Evolutionary conservation across 2,888 invertebrate genomes (phyloP).

Genomic region (Catocala fraxini): DNA sequence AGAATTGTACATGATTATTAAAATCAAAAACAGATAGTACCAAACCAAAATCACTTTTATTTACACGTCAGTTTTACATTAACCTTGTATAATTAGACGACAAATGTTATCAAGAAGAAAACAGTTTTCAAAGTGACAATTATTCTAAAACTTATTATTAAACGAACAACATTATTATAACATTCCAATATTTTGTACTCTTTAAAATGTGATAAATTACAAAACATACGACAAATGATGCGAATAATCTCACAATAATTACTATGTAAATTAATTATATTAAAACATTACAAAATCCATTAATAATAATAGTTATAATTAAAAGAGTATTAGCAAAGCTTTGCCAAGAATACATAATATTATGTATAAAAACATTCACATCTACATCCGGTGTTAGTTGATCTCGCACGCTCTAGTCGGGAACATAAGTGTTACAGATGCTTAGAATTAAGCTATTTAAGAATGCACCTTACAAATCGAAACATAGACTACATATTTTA

Average conservation of each 20-base stretch:
- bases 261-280: slow-evolving; percentile 85
- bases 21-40: slow-evolving; percentile 55
- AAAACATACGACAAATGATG: slow-evolving; percentile 79
- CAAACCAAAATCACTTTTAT: slow-evolving; percentile 87
- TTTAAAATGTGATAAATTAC: slow-evolving; percentile 87
- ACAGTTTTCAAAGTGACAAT: slow-evolving; percentile 80
- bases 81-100: slow-evolving; percentile 82
- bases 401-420: slow-evolving; percentile 34
- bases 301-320: slow-evolving; percentile 77
- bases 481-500: slow-evolving; percentile 5
- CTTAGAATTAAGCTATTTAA: background rate
- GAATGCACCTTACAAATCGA: slow-evolving; percentile 31
- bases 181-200: slow-evolving; percentile 87
- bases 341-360: slow-evolving; percentile 72
- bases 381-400: slow-evolving; percentile 54
- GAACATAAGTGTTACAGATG: slow-evolving; percentile 40
- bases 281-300: slow-evolving; percentile 86
- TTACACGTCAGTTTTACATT: slow-evolving; percentile 82
- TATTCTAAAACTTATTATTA: slow-evolving; percentile 85
- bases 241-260: slow-evolving; percentile 82
- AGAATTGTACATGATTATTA: background rate
- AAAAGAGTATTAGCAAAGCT: slow-evolving; percentile 80
- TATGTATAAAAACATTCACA: slow-evolving; percentile 70
- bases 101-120: slow-evolving; percentile 79
- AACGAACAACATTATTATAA: slow-evolving; percentile 85